phyloP scores from a whole-genome alignment of 2,113 vertebrate species.

The Stercorarius parasiticus region DNA sequence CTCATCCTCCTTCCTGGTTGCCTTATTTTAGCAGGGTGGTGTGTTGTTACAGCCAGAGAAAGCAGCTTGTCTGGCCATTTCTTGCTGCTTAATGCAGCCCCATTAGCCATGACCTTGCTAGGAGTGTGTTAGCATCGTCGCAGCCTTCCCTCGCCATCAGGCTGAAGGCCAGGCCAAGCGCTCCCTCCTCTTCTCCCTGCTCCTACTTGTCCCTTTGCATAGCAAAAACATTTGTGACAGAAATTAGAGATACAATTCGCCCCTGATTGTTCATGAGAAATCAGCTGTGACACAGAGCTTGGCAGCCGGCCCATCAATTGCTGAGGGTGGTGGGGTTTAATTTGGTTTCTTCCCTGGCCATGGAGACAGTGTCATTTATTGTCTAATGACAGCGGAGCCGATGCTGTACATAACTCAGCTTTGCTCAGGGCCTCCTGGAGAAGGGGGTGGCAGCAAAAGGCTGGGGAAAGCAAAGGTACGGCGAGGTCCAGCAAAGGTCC shows the following conservation, averaged over 20 bases:
- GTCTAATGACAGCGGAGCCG: neutral
- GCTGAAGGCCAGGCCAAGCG: neutral
- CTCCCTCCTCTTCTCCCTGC: neutral
- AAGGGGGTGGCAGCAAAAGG: neutral
- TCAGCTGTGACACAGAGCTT: neutral
- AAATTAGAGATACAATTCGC: neutral
- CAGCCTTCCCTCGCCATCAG: neutral
- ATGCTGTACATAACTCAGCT: neutral
- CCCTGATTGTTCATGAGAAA: neutral
- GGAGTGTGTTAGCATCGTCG: rapidly evolving
- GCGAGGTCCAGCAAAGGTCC: neutral
- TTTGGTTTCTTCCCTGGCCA: neutral
- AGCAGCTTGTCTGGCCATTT: neutral
- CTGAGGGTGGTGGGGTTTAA: neutral
- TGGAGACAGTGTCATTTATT: neutral
- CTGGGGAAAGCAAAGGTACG: neutral
- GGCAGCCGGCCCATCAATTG: neutral
- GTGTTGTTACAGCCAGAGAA: neutral
- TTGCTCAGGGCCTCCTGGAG: neutral
- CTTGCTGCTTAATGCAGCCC: neutral
- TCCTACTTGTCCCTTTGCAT: neutral
- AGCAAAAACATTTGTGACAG: conserved; percentile 22
- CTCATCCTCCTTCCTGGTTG: neutral
- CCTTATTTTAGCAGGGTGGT: neutral
- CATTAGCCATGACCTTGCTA: neutral